phyloP scores from a whole-genome alignment of 2,797 vertebrate species.

The Coregonus suidteri region DNA sequence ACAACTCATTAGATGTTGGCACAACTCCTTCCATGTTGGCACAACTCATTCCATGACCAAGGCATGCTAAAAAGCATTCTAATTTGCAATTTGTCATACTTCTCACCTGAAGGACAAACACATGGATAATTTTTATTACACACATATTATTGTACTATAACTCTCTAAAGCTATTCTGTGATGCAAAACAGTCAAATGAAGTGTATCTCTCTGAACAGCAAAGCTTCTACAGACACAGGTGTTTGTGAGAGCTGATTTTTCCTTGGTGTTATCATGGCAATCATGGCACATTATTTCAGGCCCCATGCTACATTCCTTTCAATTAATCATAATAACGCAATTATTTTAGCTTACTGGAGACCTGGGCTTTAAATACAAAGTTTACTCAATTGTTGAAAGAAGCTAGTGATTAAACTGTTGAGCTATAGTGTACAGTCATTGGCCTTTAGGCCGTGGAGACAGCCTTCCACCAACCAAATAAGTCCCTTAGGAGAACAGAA shows the following conservation, averaged over 20 bases:
- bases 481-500: background rate
- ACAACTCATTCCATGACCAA: background rate
- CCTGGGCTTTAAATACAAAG: slow-evolving; percentile 33
- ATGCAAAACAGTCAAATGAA: slow-evolving; percentile 15
- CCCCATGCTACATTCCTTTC: slow-evolving; percentile 38
- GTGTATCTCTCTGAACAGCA: background rate
- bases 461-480: background rate
- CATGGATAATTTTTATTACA: slow-evolving; percentile 21
- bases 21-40: too few species aligned
- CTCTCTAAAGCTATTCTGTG: slow-evolving; percentile 35
- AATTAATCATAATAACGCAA: slow-evolving; percentile 28
- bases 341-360: slow-evolving; percentile 33
- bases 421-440: slow-evolving; percentile 30
- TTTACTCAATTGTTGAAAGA: slow-evolving; percentile 35
- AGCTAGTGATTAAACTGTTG: slow-evolving; percentile 4
- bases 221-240: background rate
- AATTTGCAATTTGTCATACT: slow-evolving; percentile 4
- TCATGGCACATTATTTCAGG: slow-evolving; percentile 29
- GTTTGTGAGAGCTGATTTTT: background rate
- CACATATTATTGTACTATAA: slow-evolving; percentile 36
- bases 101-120: slow-evolving; percentile 32
- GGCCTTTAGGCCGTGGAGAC: slow-evolving; percentile 16
- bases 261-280: background rate
- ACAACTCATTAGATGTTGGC: background rate
- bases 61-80: background rate